Base-by-base conservation (phyloP, 2,113 vertebrate species). In the Gymnobelideus leadbeateri region DNA sequence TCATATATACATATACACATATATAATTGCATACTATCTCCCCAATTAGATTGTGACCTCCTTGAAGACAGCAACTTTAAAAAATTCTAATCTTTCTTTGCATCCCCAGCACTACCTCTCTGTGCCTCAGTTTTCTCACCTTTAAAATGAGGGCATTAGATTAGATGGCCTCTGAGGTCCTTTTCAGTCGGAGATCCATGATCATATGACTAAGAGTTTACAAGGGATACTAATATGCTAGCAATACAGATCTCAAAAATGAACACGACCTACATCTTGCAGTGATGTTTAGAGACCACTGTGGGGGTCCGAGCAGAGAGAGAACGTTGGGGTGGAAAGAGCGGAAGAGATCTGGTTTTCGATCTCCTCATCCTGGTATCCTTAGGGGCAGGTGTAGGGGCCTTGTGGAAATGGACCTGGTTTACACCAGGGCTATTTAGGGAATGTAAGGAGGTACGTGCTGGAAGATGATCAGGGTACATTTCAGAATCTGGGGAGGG, bases 351-450 rank as follows among this genome's bases (percentile, higher is more conserved):
- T 84, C 37, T 21, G n/a, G 1, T 43, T n/a, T 55, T n/a, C 68
- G 5, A 0, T 84, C 68, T 7, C n/a, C n/a, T 23, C n/a, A 21
- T 16, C 0, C 19, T 8, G 16, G 0, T 21, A 7, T 43, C 16
- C 7, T 43, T 43, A 84, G 5, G 68, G 28, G 57, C 55, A 9
- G 9, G 26, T 10, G 55, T 57, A 57, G 55, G 26, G 4, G 61
- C 61, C 61, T 19, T 5, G 37, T 16, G 61, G 61, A n/a, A 84
- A 43, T 1, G 68, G 37, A 43, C 37, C 43, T 37, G 43, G 37
- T 31, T 61, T 61, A 61, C 57, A 68, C 61, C 31, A 68, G n/a
- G 37, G 37, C 68, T 43, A 37, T 84, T 77, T 84, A 84, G 68
- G 68, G 68, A 1, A 77, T 0, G 31, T 14, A n/a, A n/a, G 37